Evolutionary conservation across 2,113 vertebrate species (phyloP), one percentile per base, ranked within the genome.

Genomic region (Bujurquina vittata): DNA sequence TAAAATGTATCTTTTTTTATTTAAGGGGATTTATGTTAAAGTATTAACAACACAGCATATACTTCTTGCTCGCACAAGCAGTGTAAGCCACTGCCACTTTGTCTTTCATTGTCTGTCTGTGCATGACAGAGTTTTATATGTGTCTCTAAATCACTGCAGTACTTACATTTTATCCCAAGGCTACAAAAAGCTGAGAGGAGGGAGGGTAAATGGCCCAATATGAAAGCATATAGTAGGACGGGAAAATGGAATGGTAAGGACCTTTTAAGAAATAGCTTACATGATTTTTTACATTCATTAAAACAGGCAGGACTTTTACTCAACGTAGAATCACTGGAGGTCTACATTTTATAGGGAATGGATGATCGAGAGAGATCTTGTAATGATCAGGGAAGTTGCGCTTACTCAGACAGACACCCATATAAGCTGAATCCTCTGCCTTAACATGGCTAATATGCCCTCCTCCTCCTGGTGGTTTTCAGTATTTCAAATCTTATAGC

Each of bases 121-220:
- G 31, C 88, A 86, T 87, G 88, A 56, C 83, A 84, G 85, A 86
- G 79, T 86, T 92, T 90, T 82, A 88, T 86, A 79, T 80, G 77
- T 75, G 62, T 26, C 69, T 90, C 72, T 91, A 91, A 93, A 91
- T 91, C 90, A 85, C 79, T 7, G 65, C 87, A 86, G 60, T 87
- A 73, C 84, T 88, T 60, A 81, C 79, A 83, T 75, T 91, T 91
- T 87, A 86, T 79, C 83, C 81, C 90, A 88, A 90, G 86, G 91
- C 84, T 84, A 90, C 43, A 83, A 43, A 78, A 76, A 77, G 76
- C 23, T 49, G 65, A 26, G 29, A 76, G 69, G 56, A 72, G 55
- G 77, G 54, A 69, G 75, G 80, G 17, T 78, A 89, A 87, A 90
- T 81, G 79, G 57, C 23, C 57, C 35, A 63, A 63, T 77, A 87